Evolutionary conservation across 2,888 invertebrate species (phyloP).

Genomic region (Liposcelis brunnea): DNA sequence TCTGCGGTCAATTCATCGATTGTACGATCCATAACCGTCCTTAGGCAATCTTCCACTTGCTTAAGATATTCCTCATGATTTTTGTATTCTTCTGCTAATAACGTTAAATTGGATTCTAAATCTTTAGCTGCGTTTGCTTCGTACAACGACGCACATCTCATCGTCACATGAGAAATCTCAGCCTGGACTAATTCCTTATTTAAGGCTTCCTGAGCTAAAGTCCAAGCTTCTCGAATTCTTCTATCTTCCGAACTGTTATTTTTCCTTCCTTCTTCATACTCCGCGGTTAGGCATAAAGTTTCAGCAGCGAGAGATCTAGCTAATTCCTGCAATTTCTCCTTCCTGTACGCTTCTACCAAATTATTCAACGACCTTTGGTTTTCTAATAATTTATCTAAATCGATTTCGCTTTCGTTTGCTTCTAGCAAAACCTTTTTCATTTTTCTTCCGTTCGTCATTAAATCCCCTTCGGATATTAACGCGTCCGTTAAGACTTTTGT

Average conservation of each 20-base stretch:
- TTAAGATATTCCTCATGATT: constrained; percentile 29
- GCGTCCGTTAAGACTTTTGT: constrained; percentile 47
- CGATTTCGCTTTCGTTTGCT: not conserved
- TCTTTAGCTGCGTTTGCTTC: constrained; percentile 24
- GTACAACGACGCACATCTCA: constrained; percentile 49
- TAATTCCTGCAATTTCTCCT: constrained; percentile 32
- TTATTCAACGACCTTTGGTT: constrained; percentile 4
- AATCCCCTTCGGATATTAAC: not conserved
- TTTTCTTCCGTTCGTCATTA: constrained; percentile 21
- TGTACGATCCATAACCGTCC: constrained; percentile 52
- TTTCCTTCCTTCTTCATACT: constrained; percentile 13
- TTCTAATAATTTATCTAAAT: not conserved
- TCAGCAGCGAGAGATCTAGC: constrained; percentile 53
- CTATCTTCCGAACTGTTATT: constrained; percentile 10
- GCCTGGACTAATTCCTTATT: constrained; percentile 59
- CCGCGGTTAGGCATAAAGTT: constrained; percentile 34
- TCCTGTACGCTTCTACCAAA: not conserved
- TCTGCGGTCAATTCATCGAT: constrained; percentile 47
- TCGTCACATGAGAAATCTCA: constrained; percentile 56
- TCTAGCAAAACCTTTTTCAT: constrained; percentile 19
- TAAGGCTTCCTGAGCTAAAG: constrained; percentile 54
- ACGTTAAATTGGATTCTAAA: not conserved
- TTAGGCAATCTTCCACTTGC: constrained; percentile 50
- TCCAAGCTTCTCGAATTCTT: constrained; percentile 37
- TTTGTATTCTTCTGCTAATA: not conserved